Conservation (phyloP, 2,888 invertebrate genomes). For the Rhyacophila evoluta region DNA sequence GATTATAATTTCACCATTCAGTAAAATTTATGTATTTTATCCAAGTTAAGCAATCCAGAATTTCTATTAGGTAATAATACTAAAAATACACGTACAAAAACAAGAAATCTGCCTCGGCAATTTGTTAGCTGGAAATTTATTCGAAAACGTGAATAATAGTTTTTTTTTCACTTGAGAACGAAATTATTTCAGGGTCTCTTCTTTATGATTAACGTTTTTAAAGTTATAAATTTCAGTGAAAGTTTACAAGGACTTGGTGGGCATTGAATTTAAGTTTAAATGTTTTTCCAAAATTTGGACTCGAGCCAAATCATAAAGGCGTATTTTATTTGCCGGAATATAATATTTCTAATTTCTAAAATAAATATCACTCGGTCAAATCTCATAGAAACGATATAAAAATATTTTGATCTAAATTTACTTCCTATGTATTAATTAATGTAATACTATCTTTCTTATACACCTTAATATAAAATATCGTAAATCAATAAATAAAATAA, state of each 20-base stretch:
- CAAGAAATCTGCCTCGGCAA: background rate
- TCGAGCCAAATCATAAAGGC: conserved; percentile 33
- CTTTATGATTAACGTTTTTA: conserved; percentile 26
- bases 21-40: background rate
- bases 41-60: background rate
- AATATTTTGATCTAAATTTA: background rate
- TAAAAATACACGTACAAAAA: background rate
- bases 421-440: too few species aligned
- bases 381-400: background rate
- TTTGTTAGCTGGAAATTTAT: background rate
- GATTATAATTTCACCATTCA: too few species aligned
- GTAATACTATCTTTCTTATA: too few species aligned
- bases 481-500: too few species aligned
- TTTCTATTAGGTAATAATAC: background rate
- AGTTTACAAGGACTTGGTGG: conserved; percentile 43
- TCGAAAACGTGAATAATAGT: conserved; percentile 18
- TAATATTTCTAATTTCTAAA: conserved; percentile 27
- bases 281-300: conserved; percentile 37
- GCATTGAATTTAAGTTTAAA: conserved; percentile 38
- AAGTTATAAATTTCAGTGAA: conserved; percentile 30
- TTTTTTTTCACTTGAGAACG: background rate
- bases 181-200: conserved; percentile 12
- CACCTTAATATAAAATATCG: too few species aligned
- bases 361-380: background rate
- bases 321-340: conserved; percentile 31